Conservation (phyloP, 2,113 vertebrate genomes). For the Tretioscincus oriximinensis region DNA sequence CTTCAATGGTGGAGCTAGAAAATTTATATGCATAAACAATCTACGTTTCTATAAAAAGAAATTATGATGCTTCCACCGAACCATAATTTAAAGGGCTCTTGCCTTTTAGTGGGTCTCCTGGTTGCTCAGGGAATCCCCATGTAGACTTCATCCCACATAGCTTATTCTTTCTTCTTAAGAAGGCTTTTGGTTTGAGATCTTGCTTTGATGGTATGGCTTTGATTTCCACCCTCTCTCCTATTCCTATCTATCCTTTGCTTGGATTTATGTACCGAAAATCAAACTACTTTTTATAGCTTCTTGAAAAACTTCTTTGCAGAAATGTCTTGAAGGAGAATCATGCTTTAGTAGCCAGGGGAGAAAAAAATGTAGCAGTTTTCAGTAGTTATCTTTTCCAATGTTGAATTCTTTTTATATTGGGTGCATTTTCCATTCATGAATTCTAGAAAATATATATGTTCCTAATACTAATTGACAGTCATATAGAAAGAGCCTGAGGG, state of each 20-base stretch:
- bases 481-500: background rate
- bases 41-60: too few relatives aligned
- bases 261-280: background rate
- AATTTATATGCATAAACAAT: too few relatives aligned
- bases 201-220: background rate
- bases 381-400: background rate
- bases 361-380: background rate
- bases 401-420: background rate
- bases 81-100: too few relatives aligned
- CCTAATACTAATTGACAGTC: slow-evolving; percentile 9
- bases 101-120: too few relatives aligned
- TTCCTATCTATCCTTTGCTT: too few relatives aligned
- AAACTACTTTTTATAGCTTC: background rate
- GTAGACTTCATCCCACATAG: too few relatives aligned
- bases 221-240: too few relatives aligned
- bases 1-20: too few relatives aligned
- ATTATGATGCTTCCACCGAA: too few relatives aligned
- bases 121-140: too few relatives aligned
- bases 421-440: slow-evolving; percentile 7
- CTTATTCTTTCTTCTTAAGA: too few relatives aligned
- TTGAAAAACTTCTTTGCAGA: background rate
- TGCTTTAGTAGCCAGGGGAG: background rate
- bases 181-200: too few relatives aligned
- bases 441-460: slow-evolving; percentile 6
- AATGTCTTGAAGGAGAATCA: background rate